Evolutionary conservation across 2,888 invertebrate species (phyloP), one percentile per base, ranked within the genome.

Genomic region (Parnassius orleans): DNA sequence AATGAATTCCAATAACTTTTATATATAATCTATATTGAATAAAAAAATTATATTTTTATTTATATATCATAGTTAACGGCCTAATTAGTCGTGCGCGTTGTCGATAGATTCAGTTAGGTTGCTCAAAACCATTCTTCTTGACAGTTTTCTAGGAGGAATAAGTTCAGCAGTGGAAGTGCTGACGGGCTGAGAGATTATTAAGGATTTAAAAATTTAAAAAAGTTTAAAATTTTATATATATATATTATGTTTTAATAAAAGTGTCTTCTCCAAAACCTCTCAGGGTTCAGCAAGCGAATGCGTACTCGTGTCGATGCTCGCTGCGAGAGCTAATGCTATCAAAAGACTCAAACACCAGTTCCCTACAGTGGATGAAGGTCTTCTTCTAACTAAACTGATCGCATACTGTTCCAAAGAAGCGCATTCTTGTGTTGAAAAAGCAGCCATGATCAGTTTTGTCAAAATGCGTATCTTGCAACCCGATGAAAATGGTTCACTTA

Each of bases 251-350:
- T 33, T 3, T 33, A 33, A 33, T 33, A 33, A 33, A 33, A 33
- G 33, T 33, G 33, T 33, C 0, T 33, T 33, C 33, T 33, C 33
- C 7, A 33, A 33, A 53, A n/a, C 52, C 63, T 10, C 63, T 1
- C 81, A 98, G 98, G 97, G 98, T 9, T 98, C 98, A 1, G 99
- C 99, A 9, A 98, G 98, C 76, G 99, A 99, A 84, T 98, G 98
- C 80, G 95, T 98, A 60, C 92, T 99, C 65, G 98, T 98, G 10
- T 95, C 96, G 50, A 96, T 99, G 95, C 82, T 98, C 68, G 98
- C 98, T 0, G 98, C 98, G 1, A 92, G 98, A 73, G 97, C 97
- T 14, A 97, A 96, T 81, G 96, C 97, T 33, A 94, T 98, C 68
- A 96, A 96, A 78, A 92, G 95, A 55, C 92, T 98, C 42, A 98